A percentile compares a stretch with the other conserved stretches of the same genome.
phyloP scores from a whole-genome alignment of 1,140 invertebrate genomes.

The Papilio polyxenes region DNA sequence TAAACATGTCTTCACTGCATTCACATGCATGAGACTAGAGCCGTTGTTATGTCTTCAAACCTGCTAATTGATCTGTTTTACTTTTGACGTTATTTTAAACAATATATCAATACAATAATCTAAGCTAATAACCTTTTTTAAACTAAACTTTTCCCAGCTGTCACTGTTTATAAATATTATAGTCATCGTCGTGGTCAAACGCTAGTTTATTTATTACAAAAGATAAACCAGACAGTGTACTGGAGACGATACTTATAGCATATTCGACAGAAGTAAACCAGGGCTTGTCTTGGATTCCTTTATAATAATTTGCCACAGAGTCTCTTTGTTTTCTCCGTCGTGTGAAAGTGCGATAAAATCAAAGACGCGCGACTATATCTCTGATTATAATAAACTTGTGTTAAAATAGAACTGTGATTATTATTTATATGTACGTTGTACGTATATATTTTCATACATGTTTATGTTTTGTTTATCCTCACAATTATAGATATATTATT shows the following conservation, averaged over 20 bases:
- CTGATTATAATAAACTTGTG: background rate
- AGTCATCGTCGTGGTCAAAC: too few relatives aligned
- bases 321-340: constrained; percentile 11
- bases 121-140: background rate
- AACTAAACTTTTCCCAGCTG: too few relatives aligned
- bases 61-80: background rate
- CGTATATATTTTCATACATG: background rate
- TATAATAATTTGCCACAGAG: background rate
- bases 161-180: too few relatives aligned
- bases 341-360: constrained; percentile 21
- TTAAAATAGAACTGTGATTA: constrained; percentile 4
- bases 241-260: too few relatives aligned
- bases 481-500: background rate
- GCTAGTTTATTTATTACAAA: too few relatives aligned
- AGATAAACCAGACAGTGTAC: too few relatives aligned
- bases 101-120: background rate
- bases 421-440: too few relatives aligned
- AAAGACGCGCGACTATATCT: background rate
- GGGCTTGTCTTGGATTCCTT: background rate
- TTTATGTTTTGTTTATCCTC: background rate
- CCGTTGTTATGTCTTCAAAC: background rate
- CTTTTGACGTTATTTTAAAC: background rate
- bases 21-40: constrained; percentile 28
- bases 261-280: background rate
- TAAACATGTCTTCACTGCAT: constrained; percentile 32